These are phyloP conservation scores for Acipenser transmontanus DNA, from an alignment of 2,797 vertebrate species.

Conservation along the genomic window DNA sequence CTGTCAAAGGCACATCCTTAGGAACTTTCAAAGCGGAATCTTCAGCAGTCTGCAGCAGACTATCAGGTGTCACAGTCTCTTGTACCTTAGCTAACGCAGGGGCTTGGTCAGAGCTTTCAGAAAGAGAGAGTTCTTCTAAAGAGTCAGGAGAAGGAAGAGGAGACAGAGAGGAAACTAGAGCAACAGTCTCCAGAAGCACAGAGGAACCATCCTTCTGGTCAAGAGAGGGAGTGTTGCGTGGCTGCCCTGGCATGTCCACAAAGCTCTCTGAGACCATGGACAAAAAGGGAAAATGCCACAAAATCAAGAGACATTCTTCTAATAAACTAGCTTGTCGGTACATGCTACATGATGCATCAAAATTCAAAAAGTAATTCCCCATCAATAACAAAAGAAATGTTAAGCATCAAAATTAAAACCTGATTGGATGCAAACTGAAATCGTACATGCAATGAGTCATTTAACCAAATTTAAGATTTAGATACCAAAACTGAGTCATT, in stretches of 20 bases:
- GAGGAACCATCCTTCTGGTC: slow-evolving; percentile 84
- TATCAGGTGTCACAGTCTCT: slow-evolving; percentile 31
- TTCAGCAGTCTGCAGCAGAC: slow-evolving; percentile 30
- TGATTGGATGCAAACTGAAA: no score
- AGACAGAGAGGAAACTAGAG: slow-evolving; percentile 82
- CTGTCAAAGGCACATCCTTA: slow-evolving; percentile 51
- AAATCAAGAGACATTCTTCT: slow-evolving; percentile 57
- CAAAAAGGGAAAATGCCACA: slow-evolving; percentile 80
- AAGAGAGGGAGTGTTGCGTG: slow-evolving; percentile 67
- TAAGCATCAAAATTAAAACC: no score
- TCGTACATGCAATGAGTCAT: no score
- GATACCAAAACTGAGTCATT: no score
- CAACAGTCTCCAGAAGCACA: slow-evolving; percentile 57
- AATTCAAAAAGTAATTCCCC: slow-evolving; percentile 12
- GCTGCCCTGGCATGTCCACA: slow-evolving; percentile 64
- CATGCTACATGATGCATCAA: background rate
- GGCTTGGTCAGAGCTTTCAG: slow-evolving; percentile 55
- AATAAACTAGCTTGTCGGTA: slow-evolving; percentile 27
- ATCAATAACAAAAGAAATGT: slow-evolving; percentile 1
- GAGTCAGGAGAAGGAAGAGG: slow-evolving; percentile 78
- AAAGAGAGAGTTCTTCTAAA: slow-evolving; percentile 74
- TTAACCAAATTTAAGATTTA: no score
- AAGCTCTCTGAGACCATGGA: slow-evolving; percentile 69
- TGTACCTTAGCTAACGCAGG: slow-evolving; percentile 23
- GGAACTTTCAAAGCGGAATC: slow-evolving; percentile 26